These are phyloP conservation scores for Melipona quadrifasciata DNA, from an alignment of 1,140 invertebrate species.

Conservation along the genomic window DNA sequence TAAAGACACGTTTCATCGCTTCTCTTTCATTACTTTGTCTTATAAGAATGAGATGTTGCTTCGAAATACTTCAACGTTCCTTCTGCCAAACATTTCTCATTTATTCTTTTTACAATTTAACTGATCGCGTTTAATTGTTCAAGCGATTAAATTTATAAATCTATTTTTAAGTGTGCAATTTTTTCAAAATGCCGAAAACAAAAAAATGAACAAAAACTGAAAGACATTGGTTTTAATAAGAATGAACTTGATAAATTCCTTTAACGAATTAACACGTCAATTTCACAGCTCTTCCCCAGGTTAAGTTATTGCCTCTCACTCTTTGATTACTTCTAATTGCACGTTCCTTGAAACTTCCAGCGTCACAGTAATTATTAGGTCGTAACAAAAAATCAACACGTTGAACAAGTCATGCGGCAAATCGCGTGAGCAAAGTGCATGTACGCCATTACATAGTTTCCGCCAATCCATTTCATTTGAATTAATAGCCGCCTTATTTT, in stretches of 20 bases:
- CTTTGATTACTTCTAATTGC: slow-evolving; percentile 21
- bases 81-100: background rate
- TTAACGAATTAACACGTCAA: background rate
- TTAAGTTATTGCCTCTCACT: background rate
- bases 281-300: background rate
- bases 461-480: slow-evolving; percentile 28
- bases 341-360: background rate
- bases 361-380: slow-evolving; percentile 22
- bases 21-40: slow-evolving; percentile 1
- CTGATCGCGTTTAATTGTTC: background rate
- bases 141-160: too few species aligned
- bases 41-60: background rate
- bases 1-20: slow-evolving; percentile 42
- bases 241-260: background rate
- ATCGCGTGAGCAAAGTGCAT: slow-evolving; percentile 10
- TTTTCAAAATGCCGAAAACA: background rate
- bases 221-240: background rate
- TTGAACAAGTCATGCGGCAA: background rate
- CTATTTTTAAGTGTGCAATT: background rate
- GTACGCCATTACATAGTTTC: slow-evolving; percentile 18
- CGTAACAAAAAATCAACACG: slow-evolving; percentile 31
- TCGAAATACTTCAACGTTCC: background rate
- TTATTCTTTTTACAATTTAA: background rate
- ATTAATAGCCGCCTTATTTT: slow-evolving; percentile 19
- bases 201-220: background rate